Conservation (phyloP, 2,888 invertebrate species). For the Melanotus villosus region DNA sequence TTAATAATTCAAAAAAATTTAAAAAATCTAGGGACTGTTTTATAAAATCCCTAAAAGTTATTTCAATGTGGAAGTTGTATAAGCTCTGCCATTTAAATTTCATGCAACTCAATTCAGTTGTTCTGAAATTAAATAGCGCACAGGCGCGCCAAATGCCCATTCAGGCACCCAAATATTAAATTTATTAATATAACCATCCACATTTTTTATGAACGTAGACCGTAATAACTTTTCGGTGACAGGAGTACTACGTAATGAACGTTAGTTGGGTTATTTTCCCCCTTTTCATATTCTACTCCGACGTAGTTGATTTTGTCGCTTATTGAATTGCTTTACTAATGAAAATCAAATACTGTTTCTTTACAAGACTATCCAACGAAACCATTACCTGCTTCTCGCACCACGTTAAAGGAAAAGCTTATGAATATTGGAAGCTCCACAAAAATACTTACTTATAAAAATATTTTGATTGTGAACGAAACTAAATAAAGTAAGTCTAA, state of each 20-base stretch:
- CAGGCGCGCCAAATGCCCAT: no score
- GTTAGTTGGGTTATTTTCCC: not conserved
- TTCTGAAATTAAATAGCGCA: not conserved
- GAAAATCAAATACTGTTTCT: not conserved
- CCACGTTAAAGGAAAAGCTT: no score
- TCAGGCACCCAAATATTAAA: no score
- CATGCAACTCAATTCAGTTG: not conserved
- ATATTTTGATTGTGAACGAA: not conserved
- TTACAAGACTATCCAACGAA: not conserved
- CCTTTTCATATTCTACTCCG: not conserved
- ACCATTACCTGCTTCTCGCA: not conserved
- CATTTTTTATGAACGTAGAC: no score
- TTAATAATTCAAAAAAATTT: no score
- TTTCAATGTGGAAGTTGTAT: no score
- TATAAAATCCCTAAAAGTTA: no score
- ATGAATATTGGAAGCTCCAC: no score
- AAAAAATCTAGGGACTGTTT: no score
- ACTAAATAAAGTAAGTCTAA: conserved; percentile 14
- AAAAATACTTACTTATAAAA: not conserved
- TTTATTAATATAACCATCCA: no score
- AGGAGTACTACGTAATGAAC: conserved; percentile 20
- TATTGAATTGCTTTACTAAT: conserved; percentile 5
- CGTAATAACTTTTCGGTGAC: no score
- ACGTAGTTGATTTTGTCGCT: conserved; percentile 7
- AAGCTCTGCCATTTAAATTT: not conserved